Evolutionary conservation across 2,888 invertebrate genomes (phyloP), one percentile per base, ranked within the genome.

Genomic region (Cinara cedri): DNA sequence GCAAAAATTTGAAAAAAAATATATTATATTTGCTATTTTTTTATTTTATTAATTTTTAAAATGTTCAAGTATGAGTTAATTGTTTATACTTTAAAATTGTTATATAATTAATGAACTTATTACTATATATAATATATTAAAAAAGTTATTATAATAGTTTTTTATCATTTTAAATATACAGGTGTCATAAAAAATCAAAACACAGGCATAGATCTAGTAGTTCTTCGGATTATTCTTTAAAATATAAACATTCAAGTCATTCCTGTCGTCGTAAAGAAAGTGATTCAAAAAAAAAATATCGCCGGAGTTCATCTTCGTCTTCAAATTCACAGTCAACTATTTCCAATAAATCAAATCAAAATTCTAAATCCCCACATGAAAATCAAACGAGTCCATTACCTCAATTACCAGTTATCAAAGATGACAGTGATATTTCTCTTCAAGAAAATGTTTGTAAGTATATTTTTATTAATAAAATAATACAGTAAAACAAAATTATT

Each of bases 121-220:
- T n/a, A n/a, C n/a, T n/a, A n/a, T n/a, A n/a, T n/a, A n/a, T n/a
- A n/a, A n/a, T n/a, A 19, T 16, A 14, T n/a, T 44, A 26, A 46
- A 44, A 24, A 44, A 72, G 44, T 26, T 19, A 13, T 26, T 24
- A 44, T 46, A n/a, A 24, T 19, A 19, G 19, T 55, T 11, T 21
- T 51, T n/a, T 60, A 44, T n/a, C 9, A 9, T 66, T 68, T 10
- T 0, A 49, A 10, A 19, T 34, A 34, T 51, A n/a, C n/a, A 76
- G 75, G 24, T 11, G 21, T 26, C 13, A 66, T 54, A 76, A 66
- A 2, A 76, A 76, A 76, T 76, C 75, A 44, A 76, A 26, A 46
- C 54, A 13, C 54, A 66, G 13, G 24, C 55, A 55, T 3, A 42
- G 55, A 55, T 66, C 66, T n/a, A 65, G 63, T 6, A 76, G 66